Evolutionary conservation across 53 echinoderm and acorn worm species (phyloP).

Genomic region (Temnopleurus reevesii): DNA sequence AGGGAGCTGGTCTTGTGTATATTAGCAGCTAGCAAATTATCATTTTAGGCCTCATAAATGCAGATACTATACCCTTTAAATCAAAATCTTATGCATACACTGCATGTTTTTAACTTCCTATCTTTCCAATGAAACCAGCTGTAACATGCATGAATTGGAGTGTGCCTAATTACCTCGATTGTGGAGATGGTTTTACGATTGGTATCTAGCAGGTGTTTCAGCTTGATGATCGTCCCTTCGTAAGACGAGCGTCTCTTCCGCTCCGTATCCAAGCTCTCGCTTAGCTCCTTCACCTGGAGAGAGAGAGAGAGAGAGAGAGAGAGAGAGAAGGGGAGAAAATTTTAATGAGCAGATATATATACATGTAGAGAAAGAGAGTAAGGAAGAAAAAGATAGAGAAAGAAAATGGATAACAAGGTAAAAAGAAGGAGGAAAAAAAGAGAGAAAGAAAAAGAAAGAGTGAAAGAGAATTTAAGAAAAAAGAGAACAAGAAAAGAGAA

Average conservation of each 20-base stretch:
- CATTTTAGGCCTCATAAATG: no score
- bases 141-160: neutral
- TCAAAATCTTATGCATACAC: neutral
- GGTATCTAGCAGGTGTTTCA: constrained; percentile 82
- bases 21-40: no score
- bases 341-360: no score
- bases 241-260: constrained; percentile 78
- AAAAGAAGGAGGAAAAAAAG: neutral
- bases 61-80: no score
- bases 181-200: constrained; percentile 76
- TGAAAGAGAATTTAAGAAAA: neutral
- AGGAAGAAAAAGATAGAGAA: no score
- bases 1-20: no score
- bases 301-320: neutral
- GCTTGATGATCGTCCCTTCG: constrained; percentile 93
- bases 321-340: neutral
- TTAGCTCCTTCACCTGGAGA: constrained; percentile 82
- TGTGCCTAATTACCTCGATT: constrained; percentile 68
- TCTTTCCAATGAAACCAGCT: neutral
- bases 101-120: neutral
- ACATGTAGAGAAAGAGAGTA: no score
- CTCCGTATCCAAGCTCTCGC: constrained; percentile 78
- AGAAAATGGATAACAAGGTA: neutral
- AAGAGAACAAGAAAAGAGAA: neutral
- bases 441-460: neutral